Base-by-base conservation (phyloP, 2,888 invertebrate genomes). In the Erebia ligea region DNA sequence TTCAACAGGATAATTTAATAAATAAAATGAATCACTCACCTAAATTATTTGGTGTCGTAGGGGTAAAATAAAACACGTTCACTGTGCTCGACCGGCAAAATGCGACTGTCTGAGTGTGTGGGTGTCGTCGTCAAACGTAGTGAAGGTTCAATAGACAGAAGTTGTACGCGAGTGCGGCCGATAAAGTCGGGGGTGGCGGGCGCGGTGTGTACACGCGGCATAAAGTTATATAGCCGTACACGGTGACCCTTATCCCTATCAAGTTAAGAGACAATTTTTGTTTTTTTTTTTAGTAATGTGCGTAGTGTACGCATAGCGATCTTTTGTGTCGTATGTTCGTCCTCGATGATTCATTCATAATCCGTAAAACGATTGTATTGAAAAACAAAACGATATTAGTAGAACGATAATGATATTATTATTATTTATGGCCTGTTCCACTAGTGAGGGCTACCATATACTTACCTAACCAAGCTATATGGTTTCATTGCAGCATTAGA, bases 11-110 rank as follows among this genome's bases (percentile, higher is more conserved):
- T 52, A 50, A 15, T 40, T 25, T 54, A 62, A 58, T 63, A 52
- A 74, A 75, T 74, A 75, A 75, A 80, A 80, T 77, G 57, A 75
- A 75, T 72, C 73, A 88, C 90, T 89, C 82, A 91, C 90, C 86
- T 86, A 85, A 80, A 74, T 81, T 80, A 76, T 82, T 83, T 84
- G 82, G 82, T 81, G 84, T 80, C 79, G 78, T 67, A 76, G 81
- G 77, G 73, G 79, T 75, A 76, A 78, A 21, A 76, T 76, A 71
- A 73, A 76, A 75, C 72, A 77, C 87, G 90, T 86, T 83, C 88
- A 88, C 88, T 81, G 76, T 78, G 79, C 75, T 76, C 82, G 84
- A 81, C 81, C 82, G 86, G 84, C 84, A 83, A 84, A 84, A 82
- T 77, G 82, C 87, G 86, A 91, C 91, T 91, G 88, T 54, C 21